A percentile compares a stretch with the other conserved stretches of the same genome.
Conservation (phyloP, 1,140 invertebrate genomes). For the Ganaspis sp. region DNA sequence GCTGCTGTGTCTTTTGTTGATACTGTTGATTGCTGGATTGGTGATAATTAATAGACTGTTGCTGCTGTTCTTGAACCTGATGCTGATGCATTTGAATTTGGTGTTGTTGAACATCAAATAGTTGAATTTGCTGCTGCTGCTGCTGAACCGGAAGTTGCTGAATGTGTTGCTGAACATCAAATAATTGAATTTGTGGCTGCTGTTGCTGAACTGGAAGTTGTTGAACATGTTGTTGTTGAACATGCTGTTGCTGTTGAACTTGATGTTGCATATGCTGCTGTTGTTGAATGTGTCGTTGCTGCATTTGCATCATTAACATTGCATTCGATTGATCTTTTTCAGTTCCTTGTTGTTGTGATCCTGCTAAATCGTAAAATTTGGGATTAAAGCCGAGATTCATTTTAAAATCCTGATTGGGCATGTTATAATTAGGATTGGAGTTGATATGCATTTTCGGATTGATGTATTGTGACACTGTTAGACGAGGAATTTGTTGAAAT, state of each 20-base stretch:
- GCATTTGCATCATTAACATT: conserved; percentile 37
- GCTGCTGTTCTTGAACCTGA: neutral
- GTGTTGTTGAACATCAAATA: conserved; percentile 41
- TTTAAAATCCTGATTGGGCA: conserved; percentile 38
- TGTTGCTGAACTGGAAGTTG: conserved; percentile 12
- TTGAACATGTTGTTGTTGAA: conserved; percentile 44
- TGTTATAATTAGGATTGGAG: conserved; percentile 40
- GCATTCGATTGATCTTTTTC: conserved; percentile 40
- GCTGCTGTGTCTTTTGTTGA: neutral
- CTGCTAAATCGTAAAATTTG: conserved; percentile 27
- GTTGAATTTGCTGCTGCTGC: conserved; percentile 43
- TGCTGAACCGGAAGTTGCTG: conserved; percentile 34
- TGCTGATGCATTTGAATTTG: neutral
- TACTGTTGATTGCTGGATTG: neutral
- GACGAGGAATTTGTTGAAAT: conserved; percentile 61
- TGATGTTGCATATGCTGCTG: neutral
- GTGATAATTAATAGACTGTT: neutral
- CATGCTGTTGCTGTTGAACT: conserved; percentile 33
- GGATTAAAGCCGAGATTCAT: conserved; percentile 44
- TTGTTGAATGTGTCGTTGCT: neutral
- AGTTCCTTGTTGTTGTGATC: conserved; percentile 37
- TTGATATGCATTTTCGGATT: conserved; percentile 60
- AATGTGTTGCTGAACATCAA: neutral
- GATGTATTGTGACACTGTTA: conserved; percentile 62
- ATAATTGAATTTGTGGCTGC: neutral